Evolutionary conservation across 2,888 invertebrate species (phyloP), one percentile per base, ranked within the genome.

Genomic region (Drosophila pseudotakahashii): DNA sequence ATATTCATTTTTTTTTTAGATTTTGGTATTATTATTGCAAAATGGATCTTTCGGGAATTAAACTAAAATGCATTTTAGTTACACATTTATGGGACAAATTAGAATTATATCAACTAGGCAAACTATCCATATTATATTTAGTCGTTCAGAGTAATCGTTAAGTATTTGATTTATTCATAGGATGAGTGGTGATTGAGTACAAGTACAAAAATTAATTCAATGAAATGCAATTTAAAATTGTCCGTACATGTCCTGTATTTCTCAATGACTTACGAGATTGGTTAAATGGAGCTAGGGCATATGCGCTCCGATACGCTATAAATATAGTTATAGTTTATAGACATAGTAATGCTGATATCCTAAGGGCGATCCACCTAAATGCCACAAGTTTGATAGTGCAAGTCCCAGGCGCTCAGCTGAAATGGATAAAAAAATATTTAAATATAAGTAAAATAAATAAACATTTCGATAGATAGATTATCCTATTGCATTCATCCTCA

Each of bases 331-430:
- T 64, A 54, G 47, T 50, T 63, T 54, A 45, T 48, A 73, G 45
- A 53, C 32, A 26, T 71, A 71, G 66, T 75, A 76, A 72, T 69
- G 67, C 57, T 72, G 71, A 53, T 57, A 39, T 74, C 42, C 73
- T 77, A 67, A 55, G 58, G 16, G 19, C 62, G 30, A 19, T 37
- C 45, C 37, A 57, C 66, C 62, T 77, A 75, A 42, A 71, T 70
- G 34, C 41, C 26, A 67, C 86, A 88, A 16, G 44, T 30, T 55
- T 52, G 23, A 50, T 44, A 71, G 47, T 88, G 86, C 26, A 63
- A 41, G 16, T 76, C 97, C 97, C 97, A 97, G 41, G 96, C 96
- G 41, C 95, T 94, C 45, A 96, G 95, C 97, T 97, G 3, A 32
- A 47, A 47, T 1, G 14, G 9, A 32, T 7, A 16, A 1, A 44